A percentile compares a stretch with the other conserved stretches of the same genome.
These are phyloP conservation scores for Ceratitis capitata DNA, from an alignment of 1,140 invertebrate genomes.

Conservation along the genomic window DNA sequence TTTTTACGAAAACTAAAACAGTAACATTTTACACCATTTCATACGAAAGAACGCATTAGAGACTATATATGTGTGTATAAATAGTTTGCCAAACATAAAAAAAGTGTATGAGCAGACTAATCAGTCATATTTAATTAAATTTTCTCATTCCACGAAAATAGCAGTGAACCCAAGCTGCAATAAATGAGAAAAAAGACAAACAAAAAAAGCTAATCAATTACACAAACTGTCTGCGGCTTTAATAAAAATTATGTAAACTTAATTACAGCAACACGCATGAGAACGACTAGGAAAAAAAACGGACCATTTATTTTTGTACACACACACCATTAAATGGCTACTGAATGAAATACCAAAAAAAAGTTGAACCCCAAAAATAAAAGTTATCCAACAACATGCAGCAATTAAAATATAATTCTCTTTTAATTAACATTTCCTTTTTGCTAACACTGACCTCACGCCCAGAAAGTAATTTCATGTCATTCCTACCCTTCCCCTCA, in stretches of 20 bases:
- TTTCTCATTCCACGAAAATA: background rate
- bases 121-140: background rate
- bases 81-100: too few relatives aligned
- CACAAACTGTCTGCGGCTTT: background rate
- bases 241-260: background rate
- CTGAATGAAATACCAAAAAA: too few relatives aligned
- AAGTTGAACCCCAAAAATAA: background rate
- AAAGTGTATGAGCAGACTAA: background rate
- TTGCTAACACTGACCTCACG: too few relatives aligned
- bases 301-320: background rate
- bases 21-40: too few relatives aligned
- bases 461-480: background rate
- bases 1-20: too few relatives aligned
- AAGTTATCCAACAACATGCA: background rate
- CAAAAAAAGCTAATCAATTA: background rate
- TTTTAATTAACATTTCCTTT: conserved; percentile 19
- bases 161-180: background rate
- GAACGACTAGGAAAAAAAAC: background rate
- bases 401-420: conserved; percentile 32
- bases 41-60: too few relatives aligned
- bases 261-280: background rate
- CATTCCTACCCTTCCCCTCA: background rate
- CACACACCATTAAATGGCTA: too few relatives aligned
- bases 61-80: too few relatives aligned
- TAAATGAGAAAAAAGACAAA: too few relatives aligned